Conservation (phyloP, 2,797 vertebrate species). For the Chloroceryle amazona region DNA sequence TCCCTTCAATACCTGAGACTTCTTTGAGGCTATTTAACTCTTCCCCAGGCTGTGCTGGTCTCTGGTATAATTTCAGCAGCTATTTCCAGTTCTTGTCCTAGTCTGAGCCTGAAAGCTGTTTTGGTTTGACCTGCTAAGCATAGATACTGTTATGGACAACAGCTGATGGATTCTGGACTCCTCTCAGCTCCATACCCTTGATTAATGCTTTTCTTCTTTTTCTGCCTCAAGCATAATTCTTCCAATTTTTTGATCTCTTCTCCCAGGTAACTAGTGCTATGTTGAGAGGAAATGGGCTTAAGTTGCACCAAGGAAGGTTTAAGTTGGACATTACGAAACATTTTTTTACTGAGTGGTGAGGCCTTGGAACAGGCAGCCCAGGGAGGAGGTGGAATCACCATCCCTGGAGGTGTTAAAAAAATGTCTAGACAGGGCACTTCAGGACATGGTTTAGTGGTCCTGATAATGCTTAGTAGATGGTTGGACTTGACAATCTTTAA, state of each 20-base stretch:
- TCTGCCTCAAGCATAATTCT: neutral
- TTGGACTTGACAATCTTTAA: no score
- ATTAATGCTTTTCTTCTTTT: neutral
- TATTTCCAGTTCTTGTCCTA: neutral
- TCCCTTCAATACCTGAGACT: neutral
- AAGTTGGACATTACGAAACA: no score
- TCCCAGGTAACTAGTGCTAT: no score
- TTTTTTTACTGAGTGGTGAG: no score
- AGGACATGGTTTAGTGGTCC: no score
- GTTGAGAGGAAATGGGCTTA: no score
- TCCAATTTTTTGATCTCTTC: neutral
- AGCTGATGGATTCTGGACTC: neutral
- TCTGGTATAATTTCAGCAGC: neutral
- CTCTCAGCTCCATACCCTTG: neutral
- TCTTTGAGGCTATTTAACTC: neutral
- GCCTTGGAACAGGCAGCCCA: no score
- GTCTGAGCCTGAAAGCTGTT: neutral
- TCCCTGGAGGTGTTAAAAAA: no score
- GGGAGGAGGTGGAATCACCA: no score
- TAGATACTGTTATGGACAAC: neutral
- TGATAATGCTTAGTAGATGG: no score
- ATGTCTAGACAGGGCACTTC: no score
- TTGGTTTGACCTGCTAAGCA: neutral
- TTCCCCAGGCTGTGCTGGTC: neutral
- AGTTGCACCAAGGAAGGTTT: no score